Conservation (phyloP, 1,140 invertebrate species). For the Drosophila pachea region DNA sequence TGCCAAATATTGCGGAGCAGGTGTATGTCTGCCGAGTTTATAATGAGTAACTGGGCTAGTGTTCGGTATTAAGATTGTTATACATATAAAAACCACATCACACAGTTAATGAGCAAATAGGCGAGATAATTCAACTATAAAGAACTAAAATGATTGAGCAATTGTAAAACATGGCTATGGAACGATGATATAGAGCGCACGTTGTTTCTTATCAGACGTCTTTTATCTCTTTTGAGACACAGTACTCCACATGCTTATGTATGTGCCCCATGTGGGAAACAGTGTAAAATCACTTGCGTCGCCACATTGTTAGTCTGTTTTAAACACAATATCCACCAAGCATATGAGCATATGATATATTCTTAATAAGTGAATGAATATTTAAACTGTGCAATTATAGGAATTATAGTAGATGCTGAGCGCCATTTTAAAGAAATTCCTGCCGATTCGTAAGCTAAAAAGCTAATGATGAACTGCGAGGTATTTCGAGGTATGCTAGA, state of each 20-base stretch:
- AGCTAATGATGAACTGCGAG: slow-evolving; percentile 43
- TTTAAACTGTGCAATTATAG: background rate
- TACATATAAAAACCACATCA: no score
- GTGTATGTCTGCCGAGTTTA: no score
- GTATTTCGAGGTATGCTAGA: slow-evolving; percentile 46
- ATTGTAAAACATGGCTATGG: background rate
- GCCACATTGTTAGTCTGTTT: slow-evolving; percentile 2
- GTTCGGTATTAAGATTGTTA: no score
- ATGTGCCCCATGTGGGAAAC: background rate
- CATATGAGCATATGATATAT: background rate
- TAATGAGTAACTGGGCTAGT: no score
- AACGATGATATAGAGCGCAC: slow-evolving; percentile 5
- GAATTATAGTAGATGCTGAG: slow-evolving; percentile 19
- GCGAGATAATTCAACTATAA: background rate
- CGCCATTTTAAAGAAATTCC: slow-evolving; percentile 29
- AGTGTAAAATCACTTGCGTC: background rate
- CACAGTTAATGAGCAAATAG: no score
- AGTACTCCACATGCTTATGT: background rate
- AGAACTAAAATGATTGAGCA: background rate
- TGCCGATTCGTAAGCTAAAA: slow-evolving; percentile 18
- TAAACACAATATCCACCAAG: background rate
- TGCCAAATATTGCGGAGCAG: no score
- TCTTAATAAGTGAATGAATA: background rate
- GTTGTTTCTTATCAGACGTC: slow-evolving; percentile 50
- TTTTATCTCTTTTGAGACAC: slow-evolving; percentile 44